Evolutionary conservation across 2,797 vertebrate species (phyloP).

Genomic region (Hephaestus fuliginosus): DNA sequence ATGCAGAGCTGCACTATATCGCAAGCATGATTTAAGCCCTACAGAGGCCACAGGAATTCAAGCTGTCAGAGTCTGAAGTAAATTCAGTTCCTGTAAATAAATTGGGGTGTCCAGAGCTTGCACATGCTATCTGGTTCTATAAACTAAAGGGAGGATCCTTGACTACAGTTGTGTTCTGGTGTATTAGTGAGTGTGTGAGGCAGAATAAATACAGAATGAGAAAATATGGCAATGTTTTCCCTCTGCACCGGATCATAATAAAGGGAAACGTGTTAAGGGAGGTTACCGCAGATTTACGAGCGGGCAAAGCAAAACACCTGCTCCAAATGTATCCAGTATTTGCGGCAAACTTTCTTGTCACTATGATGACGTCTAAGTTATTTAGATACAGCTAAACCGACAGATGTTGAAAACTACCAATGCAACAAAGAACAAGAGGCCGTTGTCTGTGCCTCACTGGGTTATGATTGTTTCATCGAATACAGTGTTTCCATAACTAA

Average conservation of each 20-base stretch:
- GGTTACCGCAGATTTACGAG: slow-evolving; percentile 24
- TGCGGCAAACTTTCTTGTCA: slow-evolving; percentile 24
- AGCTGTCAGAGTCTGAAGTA: slow-evolving; percentile 78
- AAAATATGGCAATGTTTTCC: slow-evolving; percentile 41
- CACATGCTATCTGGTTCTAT: slow-evolving; percentile 69
- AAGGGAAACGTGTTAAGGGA: slow-evolving; percentile 24
- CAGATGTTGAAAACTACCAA: slow-evolving; percentile 34
- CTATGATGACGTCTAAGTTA: slow-evolving; percentile 22
- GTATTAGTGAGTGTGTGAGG: slow-evolving; percentile 50
- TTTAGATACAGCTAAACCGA: slow-evolving; percentile 24
- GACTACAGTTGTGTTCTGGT: slow-evolving; percentile 50
- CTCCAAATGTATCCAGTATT: slow-evolving; percentile 22
- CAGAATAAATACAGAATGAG: slow-evolving; percentile 45
- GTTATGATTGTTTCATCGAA: slow-evolving; percentile 45
- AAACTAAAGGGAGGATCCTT: slow-evolving; percentile 63
- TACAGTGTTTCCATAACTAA: slow-evolving; percentile 32
- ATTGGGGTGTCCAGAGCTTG: slow-evolving; percentile 67
- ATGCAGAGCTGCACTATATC: slow-evolving; percentile 77
- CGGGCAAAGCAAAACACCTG: slow-evolving; percentile 40
- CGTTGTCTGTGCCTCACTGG: slow-evolving; percentile 12
- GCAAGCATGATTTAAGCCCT: slow-evolving; percentile 80
- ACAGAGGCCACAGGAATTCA: slow-evolving; percentile 79
- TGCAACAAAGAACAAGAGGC: slow-evolving; percentile 29
- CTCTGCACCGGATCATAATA: slow-evolving; percentile 34
- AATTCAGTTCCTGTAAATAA: slow-evolving; percentile 81